Percentiles rank a stretch among this genome's conserved stretches.
Conservation (phyloP, 2,888 invertebrate species). For the Cheiracanthium punctorium region DNA sequence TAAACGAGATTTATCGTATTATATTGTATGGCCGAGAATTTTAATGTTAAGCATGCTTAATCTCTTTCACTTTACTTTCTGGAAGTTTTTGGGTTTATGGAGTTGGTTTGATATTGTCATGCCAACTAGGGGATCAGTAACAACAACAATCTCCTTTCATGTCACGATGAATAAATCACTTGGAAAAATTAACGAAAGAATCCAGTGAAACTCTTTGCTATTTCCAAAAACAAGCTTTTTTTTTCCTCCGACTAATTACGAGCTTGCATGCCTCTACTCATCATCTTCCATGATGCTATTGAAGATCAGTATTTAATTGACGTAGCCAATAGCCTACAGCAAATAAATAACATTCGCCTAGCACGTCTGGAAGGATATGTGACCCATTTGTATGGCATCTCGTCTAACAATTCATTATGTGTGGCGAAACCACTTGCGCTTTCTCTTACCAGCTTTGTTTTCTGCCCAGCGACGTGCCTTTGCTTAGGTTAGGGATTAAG, state of each 20-base stretch:
- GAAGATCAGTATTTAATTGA: background rate
- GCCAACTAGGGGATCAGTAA: no score
- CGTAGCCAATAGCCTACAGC: background rate
- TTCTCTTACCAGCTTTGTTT: conserved; percentile 5
- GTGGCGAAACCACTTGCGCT: background rate
- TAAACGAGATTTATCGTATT: no score
- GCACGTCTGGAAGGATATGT: background rate
- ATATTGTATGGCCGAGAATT: no score
- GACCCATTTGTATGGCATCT: conserved; percentile 16
- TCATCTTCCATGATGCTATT: background rate
- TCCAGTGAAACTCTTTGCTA: no score
- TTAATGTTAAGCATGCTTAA: no score
- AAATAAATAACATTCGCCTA: background rate
- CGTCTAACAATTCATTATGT: background rate
- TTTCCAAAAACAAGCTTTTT: no score
- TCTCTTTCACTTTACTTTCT: no score
- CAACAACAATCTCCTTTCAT: no score
- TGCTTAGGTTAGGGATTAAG: background rate
- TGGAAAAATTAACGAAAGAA: no score
- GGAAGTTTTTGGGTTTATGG: no score
- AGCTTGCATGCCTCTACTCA: background rate
- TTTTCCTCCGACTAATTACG: background rate
- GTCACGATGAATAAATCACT: no score
- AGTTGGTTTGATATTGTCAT: no score
- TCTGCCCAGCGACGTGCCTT: background rate